These are phyloP conservation scores for Chiloscyllium plagiosum DNA, from an alignment of 2,113 vertebrate species.

Conservation along the genomic window DNA sequence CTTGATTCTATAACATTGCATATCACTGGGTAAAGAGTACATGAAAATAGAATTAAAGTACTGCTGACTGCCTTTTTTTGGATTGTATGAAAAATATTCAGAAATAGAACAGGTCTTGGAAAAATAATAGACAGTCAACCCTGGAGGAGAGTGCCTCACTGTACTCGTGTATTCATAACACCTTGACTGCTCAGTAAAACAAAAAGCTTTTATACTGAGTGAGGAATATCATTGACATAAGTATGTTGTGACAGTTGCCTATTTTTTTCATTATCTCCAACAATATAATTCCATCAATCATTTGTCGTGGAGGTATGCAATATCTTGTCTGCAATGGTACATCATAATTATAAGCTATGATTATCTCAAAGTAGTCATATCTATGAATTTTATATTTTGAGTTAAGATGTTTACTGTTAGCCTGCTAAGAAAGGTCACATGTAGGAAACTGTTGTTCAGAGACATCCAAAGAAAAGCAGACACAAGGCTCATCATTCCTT, in stretches of 20 bases:
- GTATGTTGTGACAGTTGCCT: not conserved
- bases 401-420: not conserved
- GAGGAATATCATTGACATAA: not conserved
- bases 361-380: not conserved
- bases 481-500: not conserved
- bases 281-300: not conserved
- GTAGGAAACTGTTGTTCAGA: not conserved
- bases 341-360: conserved; percentile 1
- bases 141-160: not conserved
- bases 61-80: not conserved
- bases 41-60: not conserved
- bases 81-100: not conserved
- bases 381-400: not conserved
- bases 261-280: not conserved
- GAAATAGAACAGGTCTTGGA: not conserved
- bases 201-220: not conserved
- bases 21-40: not conserved
- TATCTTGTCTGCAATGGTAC: not conserved
- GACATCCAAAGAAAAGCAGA: not conserved
- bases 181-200: not conserved
- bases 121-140: too few relatives aligned
- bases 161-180: not conserved
- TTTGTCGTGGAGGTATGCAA: not conserved
- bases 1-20: not conserved
- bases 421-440: not conserved